Conservation (phyloP, 2,888 invertebrate genomes). For the Listrodromus nycthemerus region DNA sequence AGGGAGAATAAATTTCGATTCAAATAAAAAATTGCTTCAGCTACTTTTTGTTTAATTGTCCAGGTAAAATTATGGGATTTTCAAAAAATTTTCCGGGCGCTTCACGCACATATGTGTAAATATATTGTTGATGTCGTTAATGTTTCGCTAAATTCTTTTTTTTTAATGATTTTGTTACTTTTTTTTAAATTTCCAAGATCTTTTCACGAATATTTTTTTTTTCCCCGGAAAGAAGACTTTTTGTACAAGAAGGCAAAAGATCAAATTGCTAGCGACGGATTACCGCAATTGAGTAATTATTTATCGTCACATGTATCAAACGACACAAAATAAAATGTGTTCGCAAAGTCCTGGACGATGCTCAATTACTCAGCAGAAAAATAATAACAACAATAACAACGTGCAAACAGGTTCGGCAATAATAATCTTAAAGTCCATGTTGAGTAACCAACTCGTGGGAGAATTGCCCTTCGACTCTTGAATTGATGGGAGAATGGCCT, state of each 20-base stretch:
- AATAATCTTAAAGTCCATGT: conserved; percentile 7
- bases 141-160: too few relatives aligned
- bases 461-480: conserved; percentile 54
- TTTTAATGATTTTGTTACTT: too few relatives aligned
- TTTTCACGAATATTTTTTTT: neutral
- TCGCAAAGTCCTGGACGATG: neutral
- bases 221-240: neutral
- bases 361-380: neutral
- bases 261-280: neutral
- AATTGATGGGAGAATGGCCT: conserved; percentile 53
- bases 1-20: too few relatives aligned
- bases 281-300: neutral
- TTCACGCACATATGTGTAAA: too few relatives aligned
- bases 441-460: conserved; percentile 20
- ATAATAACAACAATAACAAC: conserved; percentile 13
- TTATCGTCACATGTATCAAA: neutral
- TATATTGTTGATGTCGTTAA: too few relatives aligned
- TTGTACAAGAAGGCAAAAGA: neutral
- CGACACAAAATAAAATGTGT: neutral
- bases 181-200: too few relatives aligned
- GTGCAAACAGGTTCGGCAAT: conserved; percentile 58
- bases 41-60: too few relatives aligned
- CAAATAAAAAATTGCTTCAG: too few relatives aligned
- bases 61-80: too few relatives aligned
- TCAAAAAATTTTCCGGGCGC: too few relatives aligned